These are phyloP conservation scores for Pherbina coryleti DNA, from an alignment of 2,888 invertebrate species.

Conservation along the genomic window DNA sequence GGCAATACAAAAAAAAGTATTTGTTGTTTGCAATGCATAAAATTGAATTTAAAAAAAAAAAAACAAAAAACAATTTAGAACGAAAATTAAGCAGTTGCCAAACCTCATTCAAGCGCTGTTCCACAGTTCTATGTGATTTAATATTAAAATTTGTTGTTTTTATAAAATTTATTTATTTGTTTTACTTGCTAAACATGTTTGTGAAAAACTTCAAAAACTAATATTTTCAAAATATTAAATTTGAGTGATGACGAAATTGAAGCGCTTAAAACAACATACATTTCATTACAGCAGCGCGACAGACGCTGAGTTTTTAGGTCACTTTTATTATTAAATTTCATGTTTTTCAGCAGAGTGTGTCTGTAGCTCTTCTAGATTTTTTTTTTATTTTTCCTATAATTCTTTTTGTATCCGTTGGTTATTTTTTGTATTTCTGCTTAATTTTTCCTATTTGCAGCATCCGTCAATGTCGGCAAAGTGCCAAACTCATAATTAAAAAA, in stretches of 20 bases:
- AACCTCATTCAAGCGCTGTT: no score
- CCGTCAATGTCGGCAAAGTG: neutral
- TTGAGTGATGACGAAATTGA: neutral
- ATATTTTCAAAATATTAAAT: neutral
- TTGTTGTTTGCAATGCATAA: no score
- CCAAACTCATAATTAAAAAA: neutral
- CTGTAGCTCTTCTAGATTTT: neutral
- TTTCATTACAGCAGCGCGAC: neutral
- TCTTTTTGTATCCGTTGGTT: neutral
- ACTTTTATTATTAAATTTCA: neutral
- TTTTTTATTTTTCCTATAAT: neutral
- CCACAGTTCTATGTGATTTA: no score
- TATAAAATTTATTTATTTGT: no score
- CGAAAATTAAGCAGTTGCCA: no score
- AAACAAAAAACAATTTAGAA: neutral
- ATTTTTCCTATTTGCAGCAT: neutral
- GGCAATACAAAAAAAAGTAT: no score
- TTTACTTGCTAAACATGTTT: no score
- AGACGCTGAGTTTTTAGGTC: constrained; percentile 1
- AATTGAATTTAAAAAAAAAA: neutral
- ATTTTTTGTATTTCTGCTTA: neutral
- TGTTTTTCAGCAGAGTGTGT: neutral
- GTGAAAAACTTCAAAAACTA: neutral
- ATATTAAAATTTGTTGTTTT: no score
- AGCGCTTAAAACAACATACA: neutral